phyloP scores from a whole-genome alignment of 2,113 vertebrate genomes.

The Sceloporus tristichus region DNA sequence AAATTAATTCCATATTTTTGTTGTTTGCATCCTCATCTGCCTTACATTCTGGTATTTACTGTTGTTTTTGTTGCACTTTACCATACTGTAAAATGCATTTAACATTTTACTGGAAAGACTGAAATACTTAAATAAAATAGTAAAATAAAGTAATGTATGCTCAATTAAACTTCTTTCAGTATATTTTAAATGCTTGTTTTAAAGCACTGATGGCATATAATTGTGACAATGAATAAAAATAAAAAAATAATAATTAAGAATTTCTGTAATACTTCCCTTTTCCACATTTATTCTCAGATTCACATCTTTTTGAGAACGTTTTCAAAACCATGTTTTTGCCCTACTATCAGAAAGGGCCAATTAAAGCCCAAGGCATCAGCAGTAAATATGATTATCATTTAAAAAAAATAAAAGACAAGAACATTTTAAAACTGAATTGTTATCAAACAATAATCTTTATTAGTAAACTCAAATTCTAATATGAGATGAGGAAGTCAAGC shows the following conservation, averaged over 20 bases:
- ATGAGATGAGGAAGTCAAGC: constrained; percentile 36
- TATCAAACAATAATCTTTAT: constrained; percentile 31
- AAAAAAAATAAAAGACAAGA: constrained; percentile 43
- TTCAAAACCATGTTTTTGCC: background rate
- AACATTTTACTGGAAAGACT: background rate
- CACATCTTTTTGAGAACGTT: background rate
- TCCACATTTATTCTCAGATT: background rate
- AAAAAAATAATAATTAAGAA: background rate
- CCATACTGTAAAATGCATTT: background rate
- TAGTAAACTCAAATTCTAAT: constrained; percentile 38
- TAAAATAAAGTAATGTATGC: background rate
- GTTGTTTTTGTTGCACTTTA: background rate
- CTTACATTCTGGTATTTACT: background rate
- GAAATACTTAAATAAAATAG: background rate
- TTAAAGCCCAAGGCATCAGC: constrained; percentile 53
- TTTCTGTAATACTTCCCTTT: background rate
- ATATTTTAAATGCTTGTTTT: constrained; percentile 7
- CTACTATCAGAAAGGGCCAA: constrained; percentile 27
- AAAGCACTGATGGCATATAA: background rate
- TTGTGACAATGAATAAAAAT: background rate
- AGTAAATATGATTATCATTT: constrained; percentile 51
- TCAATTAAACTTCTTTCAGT: background rate
- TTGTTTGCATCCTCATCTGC: background rate
- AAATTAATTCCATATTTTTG: too few relatives aligned
- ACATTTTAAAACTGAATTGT: constrained; percentile 58